phyloP scores from a whole-genome alignment of 2,797 vertebrate genomes.

The Masticophis lateralis region DNA sequence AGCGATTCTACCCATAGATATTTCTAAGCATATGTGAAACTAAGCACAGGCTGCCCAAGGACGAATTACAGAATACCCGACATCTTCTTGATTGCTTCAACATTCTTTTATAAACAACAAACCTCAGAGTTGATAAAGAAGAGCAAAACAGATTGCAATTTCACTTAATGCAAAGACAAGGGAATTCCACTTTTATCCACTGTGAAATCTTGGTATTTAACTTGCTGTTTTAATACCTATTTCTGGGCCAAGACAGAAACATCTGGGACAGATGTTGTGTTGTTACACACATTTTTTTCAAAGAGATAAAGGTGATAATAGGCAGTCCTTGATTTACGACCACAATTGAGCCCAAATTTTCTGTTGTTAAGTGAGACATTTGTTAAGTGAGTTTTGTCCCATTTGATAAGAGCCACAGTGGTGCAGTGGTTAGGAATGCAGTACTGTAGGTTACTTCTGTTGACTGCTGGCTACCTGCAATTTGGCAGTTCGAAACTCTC shows the following conservation, averaged over 20 bases:
- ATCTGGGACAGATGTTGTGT: background rate
- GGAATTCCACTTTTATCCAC: constrained; percentile 9
- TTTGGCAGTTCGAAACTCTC: too few species aligned
- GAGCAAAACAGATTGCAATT: background rate
- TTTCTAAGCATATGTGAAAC: background rate
- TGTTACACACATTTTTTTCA: background rate
- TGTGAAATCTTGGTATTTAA: background rate
- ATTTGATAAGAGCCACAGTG: too few species aligned
- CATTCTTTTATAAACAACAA: background rate
- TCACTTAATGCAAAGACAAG: background rate
- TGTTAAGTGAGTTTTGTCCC: too few species aligned
- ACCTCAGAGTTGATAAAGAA: background rate
- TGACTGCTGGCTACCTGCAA: too few species aligned
- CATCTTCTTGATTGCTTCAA: background rate
- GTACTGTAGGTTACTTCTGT: too few species aligned
- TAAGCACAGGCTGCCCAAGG: background rate
- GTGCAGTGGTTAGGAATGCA: too few species aligned
- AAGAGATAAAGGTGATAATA: background rate
- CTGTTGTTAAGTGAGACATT: too few species aligned
- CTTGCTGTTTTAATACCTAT: background rate
- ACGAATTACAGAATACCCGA: background rate
- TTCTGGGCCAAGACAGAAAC: background rate
- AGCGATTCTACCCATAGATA: background rate
- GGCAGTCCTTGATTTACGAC: too few species aligned
- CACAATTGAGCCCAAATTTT: too few species aligned